phyloP scores from a whole-genome alignment of 2,888 invertebrate genomes.

The Megastigmus dorsalis region DNA sequence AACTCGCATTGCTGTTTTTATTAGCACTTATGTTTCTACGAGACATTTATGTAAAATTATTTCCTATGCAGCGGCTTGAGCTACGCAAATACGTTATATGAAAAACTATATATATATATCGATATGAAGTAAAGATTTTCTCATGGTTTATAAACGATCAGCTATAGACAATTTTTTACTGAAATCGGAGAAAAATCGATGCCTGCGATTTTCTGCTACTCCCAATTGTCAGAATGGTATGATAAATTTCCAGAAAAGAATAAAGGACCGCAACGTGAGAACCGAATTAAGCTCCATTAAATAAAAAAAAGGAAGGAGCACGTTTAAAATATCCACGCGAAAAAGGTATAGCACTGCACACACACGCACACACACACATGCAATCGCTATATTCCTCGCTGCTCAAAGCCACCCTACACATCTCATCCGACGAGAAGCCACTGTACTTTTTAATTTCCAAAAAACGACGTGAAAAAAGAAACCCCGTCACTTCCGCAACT shows the following conservation, averaged over 20 bases:
- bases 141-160: not conserved
- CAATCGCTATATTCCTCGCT: too few relatives aligned
- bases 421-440: not conserved
- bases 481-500: constrained; percentile 21
- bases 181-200: too few relatives aligned
- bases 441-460: constrained; percentile 49
- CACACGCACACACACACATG: too few relatives aligned
- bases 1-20: not conserved
- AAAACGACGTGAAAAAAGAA: constrained; percentile 49
- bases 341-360: too few relatives aligned
- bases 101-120: too few relatives aligned
- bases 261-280: constrained; percentile 28
- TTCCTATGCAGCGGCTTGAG: too few relatives aligned
- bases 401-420: not conserved
- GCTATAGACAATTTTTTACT: too few relatives aligned
- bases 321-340: constrained; percentile 9
- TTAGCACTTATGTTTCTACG: too few relatives aligned
- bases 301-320: constrained; percentile 1
- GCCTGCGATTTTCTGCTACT: too few relatives aligned
- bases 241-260: constrained; percentile 26
- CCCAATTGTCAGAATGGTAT: not conserved
- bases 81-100: too few relatives aligned
- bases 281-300: constrained; percentile 23
- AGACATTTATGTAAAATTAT: too few relatives aligned
- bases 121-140: too few relatives aligned